A percentile compares a stretch with the other conserved stretches of the same genome.
These are phyloP conservation scores for Syrphus vitripennis DNA, from an alignment of 2,888 invertebrate species.

Conservation along the genomic window DNA sequence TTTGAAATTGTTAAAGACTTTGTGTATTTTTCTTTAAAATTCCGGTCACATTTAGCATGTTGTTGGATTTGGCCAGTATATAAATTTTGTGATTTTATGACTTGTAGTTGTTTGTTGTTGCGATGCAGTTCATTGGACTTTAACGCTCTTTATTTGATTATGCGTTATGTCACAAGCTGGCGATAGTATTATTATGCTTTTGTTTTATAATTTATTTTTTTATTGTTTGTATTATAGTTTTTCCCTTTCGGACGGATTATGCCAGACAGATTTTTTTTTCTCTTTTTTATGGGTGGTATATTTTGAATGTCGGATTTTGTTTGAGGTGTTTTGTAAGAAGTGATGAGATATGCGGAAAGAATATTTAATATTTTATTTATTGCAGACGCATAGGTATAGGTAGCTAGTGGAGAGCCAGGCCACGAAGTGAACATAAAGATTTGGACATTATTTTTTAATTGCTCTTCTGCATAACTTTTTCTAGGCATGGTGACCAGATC, in stretches of 20 bases:
- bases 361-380: constrained; percentile 13
- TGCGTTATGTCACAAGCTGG: constrained; percentile 56
- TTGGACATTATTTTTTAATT: background rate
- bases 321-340: constrained; percentile 15
- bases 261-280: constrained; percentile 50
- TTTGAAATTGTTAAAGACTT: background rate
- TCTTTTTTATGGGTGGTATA: constrained; percentile 36
- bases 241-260: constrained; percentile 46
- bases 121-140: constrained; percentile 58
- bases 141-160: constrained; percentile 32
- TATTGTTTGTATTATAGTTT: constrained; percentile 10
- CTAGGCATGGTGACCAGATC: no score
- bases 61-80: constrained; percentile 26
- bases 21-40: constrained; percentile 61
- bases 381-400: background rate
- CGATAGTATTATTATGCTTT: background rate
- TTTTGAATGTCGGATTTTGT: constrained; percentile 5
- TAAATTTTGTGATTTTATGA: constrained; percentile 30
- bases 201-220: constrained; percentile 48
- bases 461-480: no score
- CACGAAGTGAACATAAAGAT: background rate
- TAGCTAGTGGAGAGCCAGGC: background rate
- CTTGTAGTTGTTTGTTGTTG: constrained; percentile 16
- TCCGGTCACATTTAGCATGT: constrained; percentile 63
- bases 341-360: constrained; percentile 28